A percentile compares a stretch with the other conserved stretches of the same genome.
These are phyloP conservation scores for Babylonia areolata DNA, from an alignment of 1,140 invertebrate genomes.

Conservation along the genomic window DNA sequence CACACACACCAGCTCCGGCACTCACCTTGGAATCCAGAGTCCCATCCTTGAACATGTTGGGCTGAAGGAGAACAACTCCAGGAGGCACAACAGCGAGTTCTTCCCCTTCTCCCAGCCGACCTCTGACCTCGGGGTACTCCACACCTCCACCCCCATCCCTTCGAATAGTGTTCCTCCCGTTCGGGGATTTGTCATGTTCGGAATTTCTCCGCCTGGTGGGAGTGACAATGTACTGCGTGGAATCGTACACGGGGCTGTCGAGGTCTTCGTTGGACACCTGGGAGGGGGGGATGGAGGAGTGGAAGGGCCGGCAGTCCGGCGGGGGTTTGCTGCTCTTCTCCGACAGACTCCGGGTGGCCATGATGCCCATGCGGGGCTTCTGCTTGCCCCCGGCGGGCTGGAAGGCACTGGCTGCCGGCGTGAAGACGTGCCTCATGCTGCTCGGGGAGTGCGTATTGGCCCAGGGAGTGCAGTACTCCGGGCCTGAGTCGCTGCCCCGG, in stretches of 20 bases:
- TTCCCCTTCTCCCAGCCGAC: neutral
- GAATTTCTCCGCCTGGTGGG: neutral
- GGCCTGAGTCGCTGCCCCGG: constrained; percentile 2
- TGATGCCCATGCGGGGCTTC: constrained; percentile 22
- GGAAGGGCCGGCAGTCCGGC: neutral
- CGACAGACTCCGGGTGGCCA: neutral
- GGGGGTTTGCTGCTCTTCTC: neutral
- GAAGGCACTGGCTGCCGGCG: neutral
- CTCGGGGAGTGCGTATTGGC: constrained; percentile 26
- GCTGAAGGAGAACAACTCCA: constrained; percentile 1
- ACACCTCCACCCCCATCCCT: neutral
- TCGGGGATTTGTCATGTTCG: constrained; percentile 17
- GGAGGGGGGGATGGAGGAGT: neutral
- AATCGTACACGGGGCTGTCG: constrained; percentile 18
- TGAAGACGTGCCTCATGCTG: constrained; percentile 14
- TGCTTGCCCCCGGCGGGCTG: neutral
- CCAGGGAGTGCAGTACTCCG: constrained; percentile 15
- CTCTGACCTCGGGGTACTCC: constrained; percentile 25
- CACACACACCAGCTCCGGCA: neutral
- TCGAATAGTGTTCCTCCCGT: neutral
- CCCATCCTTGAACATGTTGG: constrained; percentile 20
- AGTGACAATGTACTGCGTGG: constrained; percentile 21
- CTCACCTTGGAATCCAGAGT: constrained; percentile 8
- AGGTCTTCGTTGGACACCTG: constrained; percentile 12
- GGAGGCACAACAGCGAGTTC: neutral